A percentile compares a stretch with the other conserved stretches of the same genome.
Evolutionary conservation across 2,797 vertebrate genomes (phyloP).

Genomic region (Bucorvus abyssinicus): DNA sequence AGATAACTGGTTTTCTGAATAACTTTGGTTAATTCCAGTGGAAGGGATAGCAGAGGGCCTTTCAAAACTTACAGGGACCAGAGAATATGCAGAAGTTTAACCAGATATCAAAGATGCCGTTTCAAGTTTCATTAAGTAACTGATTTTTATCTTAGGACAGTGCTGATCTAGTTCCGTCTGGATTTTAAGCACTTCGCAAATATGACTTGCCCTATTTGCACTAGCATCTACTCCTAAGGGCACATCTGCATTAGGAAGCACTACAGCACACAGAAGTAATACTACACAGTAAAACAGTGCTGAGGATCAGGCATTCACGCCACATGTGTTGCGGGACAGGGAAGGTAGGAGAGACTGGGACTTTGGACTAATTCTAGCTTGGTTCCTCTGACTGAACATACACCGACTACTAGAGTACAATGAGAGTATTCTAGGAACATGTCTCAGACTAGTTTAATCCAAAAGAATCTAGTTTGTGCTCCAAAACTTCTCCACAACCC

Average conservation of each 20-base stretch:
- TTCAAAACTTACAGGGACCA: background rate
- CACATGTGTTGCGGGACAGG: accelerated
- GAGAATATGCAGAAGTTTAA: background rate
- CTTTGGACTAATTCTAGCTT: background rate
- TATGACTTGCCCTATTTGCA: background rate
- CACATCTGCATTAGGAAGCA: background rate
- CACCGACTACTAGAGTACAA: background rate
- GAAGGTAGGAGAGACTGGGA: background rate
- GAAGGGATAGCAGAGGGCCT: background rate
- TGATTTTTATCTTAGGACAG: background rate
- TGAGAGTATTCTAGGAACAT: background rate
- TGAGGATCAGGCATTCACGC: background rate
- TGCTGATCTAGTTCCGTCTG: background rate
- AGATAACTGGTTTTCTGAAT: background rate
- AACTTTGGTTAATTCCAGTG: background rate
- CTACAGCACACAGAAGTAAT: background rate
- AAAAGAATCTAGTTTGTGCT: slow-evolving; percentile 17
- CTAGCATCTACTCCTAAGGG: background rate
- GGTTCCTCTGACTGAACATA: background rate
- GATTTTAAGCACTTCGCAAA: background rate
- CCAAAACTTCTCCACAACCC: background rate
- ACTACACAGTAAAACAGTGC: background rate
- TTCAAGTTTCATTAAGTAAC: background rate
- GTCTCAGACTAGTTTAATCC: background rate
- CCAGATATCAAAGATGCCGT: background rate